Evolutionary conservation across 2,888 invertebrate species (phyloP), one percentile per base, ranked within the genome.

Genomic region (Lasioglossum malachurum): DNA sequence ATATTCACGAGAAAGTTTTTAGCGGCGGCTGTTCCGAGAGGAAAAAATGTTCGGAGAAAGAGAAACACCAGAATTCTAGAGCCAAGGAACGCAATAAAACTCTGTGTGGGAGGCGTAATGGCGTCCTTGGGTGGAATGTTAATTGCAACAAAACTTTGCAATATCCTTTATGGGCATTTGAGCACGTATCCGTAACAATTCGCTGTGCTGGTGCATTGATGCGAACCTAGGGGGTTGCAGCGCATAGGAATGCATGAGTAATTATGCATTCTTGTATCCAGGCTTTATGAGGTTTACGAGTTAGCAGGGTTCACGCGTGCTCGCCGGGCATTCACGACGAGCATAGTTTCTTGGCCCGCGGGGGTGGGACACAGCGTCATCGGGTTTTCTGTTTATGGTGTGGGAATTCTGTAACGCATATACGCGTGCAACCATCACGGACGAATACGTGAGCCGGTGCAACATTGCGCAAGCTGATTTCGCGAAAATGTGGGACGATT

Each of bases 211-310:
- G 19, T 23, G 41, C n/a, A 31, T 14, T 44, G 16, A 23, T 46
- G 35, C 72, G n/a, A 64, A 16, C 31, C 31, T 4, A 49, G 27
- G n/a, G 53, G n/a, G 12, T 8, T 64, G 35, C 44, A 60, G 76
- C 64, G n/a, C 31, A 16, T 46, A 38, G 44, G 64, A 79, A 82
- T 84, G 75, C 79, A 44, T 71, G 75, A 74, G 77, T 72, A 84
- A 85, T 82, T 87, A 84, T 77, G 67, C 78, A 67, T 80, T 80
- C 82, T 77, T 75, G 86, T 71, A 77, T 44, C 67, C 23, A n/a
- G 71, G 75, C 35, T 80, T 75, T 49, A 67, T 67, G 60, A 74
- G 80, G 49, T 79, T 75, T 53, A 72, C 64, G 78, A 74, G 78
- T 57, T 73, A 49, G 71, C 80, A 64, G 31, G 73, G 23, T 35